A percentile compares a stretch with the other conserved stretches of the same genome.
phyloP scores from a whole-genome alignment of 64 coral and sea anemone species.

The Dendronephthya gigantea region DNA sequence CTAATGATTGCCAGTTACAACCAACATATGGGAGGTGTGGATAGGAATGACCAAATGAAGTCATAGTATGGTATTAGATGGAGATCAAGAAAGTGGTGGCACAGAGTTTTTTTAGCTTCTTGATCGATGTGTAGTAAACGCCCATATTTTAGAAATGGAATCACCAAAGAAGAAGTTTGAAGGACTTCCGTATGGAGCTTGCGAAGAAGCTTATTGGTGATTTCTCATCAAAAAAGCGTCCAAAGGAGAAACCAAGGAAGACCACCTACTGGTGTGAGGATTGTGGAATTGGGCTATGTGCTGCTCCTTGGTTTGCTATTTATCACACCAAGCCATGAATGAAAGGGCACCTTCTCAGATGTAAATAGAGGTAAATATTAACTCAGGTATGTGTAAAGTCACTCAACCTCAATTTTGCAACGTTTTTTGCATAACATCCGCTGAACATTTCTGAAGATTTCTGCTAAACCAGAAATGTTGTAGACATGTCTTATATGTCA shows the following conservation, averaged over 20 bases:
- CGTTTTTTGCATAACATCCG: neutral
- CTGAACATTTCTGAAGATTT: neutral
- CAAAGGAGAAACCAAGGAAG: slow-evolving; percentile 7
- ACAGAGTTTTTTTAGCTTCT: slow-evolving; percentile 5
- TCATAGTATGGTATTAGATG: neutral
- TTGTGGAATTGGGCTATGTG: neutral
- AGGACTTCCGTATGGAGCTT: neutral
- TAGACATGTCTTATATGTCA: neutral
- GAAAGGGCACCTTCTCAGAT: neutral
- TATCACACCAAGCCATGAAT: neutral
- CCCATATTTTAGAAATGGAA: neutral
- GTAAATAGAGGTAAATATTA: no score
- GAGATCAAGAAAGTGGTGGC: neutral
- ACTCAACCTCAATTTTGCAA: neutral
- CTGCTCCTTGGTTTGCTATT: neutral
- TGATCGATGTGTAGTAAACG: slow-evolving; percentile 4
- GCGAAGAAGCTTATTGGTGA: slow-evolving; percentile 7
- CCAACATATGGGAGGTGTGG: slow-evolving; percentile 3
- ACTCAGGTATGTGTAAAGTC: neutral
- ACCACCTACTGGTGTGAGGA: neutral
- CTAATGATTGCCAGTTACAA: neutral
- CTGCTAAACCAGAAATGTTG: neutral
- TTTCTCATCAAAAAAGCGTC: neutral
- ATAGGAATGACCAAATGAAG: no score
- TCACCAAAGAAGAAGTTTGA: neutral